Evolutionary conservation across 30 jellyfish, hydroid and myxozoan genomes (phyloP).

Genomic region (Cassiopea andromeda): DNA sequence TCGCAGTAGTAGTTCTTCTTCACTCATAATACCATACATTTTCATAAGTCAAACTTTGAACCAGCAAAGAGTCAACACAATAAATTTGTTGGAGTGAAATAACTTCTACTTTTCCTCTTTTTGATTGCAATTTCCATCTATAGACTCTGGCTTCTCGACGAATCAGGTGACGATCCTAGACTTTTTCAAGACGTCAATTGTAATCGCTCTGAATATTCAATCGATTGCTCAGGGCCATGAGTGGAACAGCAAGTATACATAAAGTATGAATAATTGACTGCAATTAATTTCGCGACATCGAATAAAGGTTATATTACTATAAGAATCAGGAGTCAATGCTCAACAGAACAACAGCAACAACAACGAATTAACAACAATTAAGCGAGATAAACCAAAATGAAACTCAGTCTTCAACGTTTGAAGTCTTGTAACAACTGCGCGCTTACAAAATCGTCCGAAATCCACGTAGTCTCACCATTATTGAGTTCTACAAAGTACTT

Average conservation of each 20-base stretch:
- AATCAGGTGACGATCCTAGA: constrained; percentile 15
- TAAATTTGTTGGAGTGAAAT: background rate
- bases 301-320: background rate
- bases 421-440: constrained; percentile 11
- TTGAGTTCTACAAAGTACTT: constrained; percentile 18
- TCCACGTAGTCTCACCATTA: constrained; percentile 12
- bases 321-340: constrained; percentile 9
- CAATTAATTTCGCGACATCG: background rate
- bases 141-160: background rate
- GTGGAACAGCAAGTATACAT: background rate
- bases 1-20: background rate
- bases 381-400: background rate
- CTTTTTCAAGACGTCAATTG: constrained; percentile 5
- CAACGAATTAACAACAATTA: background rate
- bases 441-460: background rate
- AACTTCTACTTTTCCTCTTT: background rate
- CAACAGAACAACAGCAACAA: constrained; percentile 7
- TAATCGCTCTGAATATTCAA: constrained; percentile 7
- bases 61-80: constrained; percentile 14
- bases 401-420: constrained; percentile 9
- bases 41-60: constrained; percentile 3
- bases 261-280: background rate
- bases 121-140: background rate
- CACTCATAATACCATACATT: background rate
- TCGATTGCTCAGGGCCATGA: background rate